A percentile compares a stretch with the other conserved stretches of the same genome.
Conservation (phyloP, 37 sponge, comb jelly and placozoan genomes). For the Petrosia ficiformis region DNA sequence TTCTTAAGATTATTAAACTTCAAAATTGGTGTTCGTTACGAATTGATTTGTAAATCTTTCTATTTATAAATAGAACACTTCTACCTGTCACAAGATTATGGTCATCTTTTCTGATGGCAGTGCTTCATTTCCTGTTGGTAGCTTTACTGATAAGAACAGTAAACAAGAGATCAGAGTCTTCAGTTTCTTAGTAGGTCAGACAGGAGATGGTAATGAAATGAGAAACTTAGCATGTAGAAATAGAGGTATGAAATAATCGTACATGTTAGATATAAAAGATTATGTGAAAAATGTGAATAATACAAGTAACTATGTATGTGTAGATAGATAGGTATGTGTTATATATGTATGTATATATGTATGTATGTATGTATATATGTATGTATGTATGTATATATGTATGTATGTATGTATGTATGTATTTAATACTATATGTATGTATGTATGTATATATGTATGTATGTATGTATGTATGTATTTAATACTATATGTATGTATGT, state of each 20-base stretch:
- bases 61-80: not conserved
- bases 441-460: too few relatives aligned
- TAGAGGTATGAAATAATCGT: constrained; percentile 13
- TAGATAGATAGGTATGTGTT: not conserved
- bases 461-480: too few relatives aligned
- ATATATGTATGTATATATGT: too few relatives aligned
- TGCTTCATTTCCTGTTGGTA: not conserved
- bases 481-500: too few relatives aligned
- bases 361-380: too few relatives aligned
- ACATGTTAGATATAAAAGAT: not conserved
- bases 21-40: not conserved
- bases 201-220: not conserved
- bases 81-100: constrained; percentile 23
- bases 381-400: too few relatives aligned
- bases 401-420: too few relatives aligned
- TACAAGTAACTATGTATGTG: not conserved
- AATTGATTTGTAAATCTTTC: not conserved
- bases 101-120: constrained; percentile 27
- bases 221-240: not conserved
- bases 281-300: not conserved
- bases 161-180: not conserved
- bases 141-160: too few relatives aligned
- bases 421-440: too few relatives aligned
- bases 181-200: not conserved
- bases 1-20: not conserved